Evolutionary conservation across 1,140 invertebrate species (phyloP).

Genomic region (Apis mellifera): DNA sequence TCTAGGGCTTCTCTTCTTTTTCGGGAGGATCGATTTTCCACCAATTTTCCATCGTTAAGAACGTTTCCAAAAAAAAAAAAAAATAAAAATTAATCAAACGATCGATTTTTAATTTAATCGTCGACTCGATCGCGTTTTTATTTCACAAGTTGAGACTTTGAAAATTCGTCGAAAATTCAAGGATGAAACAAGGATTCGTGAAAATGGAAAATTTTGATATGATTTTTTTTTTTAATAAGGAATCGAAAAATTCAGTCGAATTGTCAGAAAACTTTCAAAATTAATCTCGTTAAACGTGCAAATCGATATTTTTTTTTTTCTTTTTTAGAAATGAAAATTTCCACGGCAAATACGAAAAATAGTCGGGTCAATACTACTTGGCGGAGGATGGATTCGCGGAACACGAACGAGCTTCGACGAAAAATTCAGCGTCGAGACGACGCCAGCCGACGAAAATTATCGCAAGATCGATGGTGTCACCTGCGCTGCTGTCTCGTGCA

Average conservation of each 20-base stretch:
- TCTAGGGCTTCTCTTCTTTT: conserved; percentile 28
- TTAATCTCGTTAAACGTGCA: background rate
- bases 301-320: background rate
- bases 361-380: background rate
- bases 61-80: background rate
- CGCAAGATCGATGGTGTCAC: background rate
- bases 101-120: background rate
- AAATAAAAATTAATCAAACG: background rate
- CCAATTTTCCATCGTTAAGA: conserved; percentile 36
- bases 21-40: conserved; percentile 28
- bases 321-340: background rate
- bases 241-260: too few species aligned
- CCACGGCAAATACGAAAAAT: background rate
- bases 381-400: background rate
- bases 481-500: background rate
- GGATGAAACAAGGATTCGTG: too few species aligned
- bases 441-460: background rate
- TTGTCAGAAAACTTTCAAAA: background rate
- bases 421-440: background rate
- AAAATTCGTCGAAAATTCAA: too few species aligned
- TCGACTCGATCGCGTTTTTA: too few species aligned
- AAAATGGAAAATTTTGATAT: too few species aligned
- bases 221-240: background rate
- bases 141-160: too few species aligned
- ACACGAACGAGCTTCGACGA: background rate